phyloP scores from a whole-genome alignment of 2,797 vertebrate genomes.

The Okamejei kenojei region DNA sequence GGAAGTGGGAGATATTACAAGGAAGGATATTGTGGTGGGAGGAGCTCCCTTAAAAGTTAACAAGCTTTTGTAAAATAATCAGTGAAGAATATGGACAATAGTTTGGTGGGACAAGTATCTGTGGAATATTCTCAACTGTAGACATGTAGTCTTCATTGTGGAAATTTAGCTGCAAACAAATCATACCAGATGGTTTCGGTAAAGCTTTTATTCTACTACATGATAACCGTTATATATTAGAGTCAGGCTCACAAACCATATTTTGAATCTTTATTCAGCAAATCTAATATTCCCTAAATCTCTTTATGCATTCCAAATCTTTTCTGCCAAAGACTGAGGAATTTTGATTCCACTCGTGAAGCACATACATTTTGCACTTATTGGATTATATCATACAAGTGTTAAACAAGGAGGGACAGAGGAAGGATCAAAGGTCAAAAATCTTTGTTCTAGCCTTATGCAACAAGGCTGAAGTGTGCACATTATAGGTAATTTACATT shows the following conservation, averaged over 20 bases:
- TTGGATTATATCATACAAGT: not conserved
- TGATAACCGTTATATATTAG: not conserved
- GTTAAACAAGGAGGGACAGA: not conserved
- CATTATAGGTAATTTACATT: constrained; percentile 10
- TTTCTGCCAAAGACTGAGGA: not conserved
- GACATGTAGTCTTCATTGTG: not conserved
- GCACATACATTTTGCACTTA: not conserved
- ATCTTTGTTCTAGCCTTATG: not conserved
- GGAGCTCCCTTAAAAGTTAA: not conserved
- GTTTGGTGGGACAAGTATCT: not conserved
- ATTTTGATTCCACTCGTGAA: not conserved
- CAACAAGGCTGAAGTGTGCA: not conserved
- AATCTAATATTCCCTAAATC: not conserved
- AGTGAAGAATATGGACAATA: not conserved
- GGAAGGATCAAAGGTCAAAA: not conserved
- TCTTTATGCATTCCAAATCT: not conserved
- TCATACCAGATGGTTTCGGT: not conserved
- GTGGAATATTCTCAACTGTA: not conserved
- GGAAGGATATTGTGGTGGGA: not conserved
- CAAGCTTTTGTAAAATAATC: not conserved
- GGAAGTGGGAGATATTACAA: not conserved
- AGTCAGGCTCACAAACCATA: not conserved
- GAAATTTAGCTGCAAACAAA: constrained; percentile 6
- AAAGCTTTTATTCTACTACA: not conserved
- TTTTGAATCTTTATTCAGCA: not conserved